Base-by-base conservation (phyloP, 2,113 vertebrate genomes). In the Rhynchopsitta pachyrhyncha region DNA sequence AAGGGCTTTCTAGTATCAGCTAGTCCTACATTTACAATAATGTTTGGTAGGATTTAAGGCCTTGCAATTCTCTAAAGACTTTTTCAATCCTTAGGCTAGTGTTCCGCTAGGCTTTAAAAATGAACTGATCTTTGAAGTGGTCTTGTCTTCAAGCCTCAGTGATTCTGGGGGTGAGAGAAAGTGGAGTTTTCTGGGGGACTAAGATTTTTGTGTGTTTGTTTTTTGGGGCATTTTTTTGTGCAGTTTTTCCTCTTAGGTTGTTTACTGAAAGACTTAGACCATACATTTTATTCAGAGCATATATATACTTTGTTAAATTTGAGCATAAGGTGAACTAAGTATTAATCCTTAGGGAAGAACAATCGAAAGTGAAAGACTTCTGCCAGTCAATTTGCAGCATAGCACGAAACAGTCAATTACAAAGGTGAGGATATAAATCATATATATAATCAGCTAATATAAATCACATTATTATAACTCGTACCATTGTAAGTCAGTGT, bases 101-200 rank as follows among this genome's bases (percentile, higher is more conserved):
- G 17, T 93, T 90, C 33, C 29, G 33, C 17, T 62, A 67, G 60
- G n/a, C 60, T 82, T 83, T 78, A 41, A 91, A 91, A 82, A 17
- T 35, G 4, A 67, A 29, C 28, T 67, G 19, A 31, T 86, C 67
- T 85, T 92, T 78, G 16, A 88, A 90, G 37, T n/a, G 27, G 53
- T 33, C 13, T 87, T 85, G 8, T 37, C 37, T 86, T 93, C 49
- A 81, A 55, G 11, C 7, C 47, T 91, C 11, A 15, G 25, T 1
- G 3, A 47, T 92, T 69, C 8, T 29, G 8, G 11, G 42, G 12
- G 7, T 59, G 13, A 35, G 55, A 59, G 33, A 59, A 2, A 24
- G 5, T 4, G 8, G 9, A 4, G 2, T 23, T 50, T 33, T 75
- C 5, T 15, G 6, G 31, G 6, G 11, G 9, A 2, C 4, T 52